Evolutionary conservation across 2,797 vertebrate species (phyloP), one percentile per base, ranked within the genome.

Genomic region (Chrysocyon brachyurus): DNA sequence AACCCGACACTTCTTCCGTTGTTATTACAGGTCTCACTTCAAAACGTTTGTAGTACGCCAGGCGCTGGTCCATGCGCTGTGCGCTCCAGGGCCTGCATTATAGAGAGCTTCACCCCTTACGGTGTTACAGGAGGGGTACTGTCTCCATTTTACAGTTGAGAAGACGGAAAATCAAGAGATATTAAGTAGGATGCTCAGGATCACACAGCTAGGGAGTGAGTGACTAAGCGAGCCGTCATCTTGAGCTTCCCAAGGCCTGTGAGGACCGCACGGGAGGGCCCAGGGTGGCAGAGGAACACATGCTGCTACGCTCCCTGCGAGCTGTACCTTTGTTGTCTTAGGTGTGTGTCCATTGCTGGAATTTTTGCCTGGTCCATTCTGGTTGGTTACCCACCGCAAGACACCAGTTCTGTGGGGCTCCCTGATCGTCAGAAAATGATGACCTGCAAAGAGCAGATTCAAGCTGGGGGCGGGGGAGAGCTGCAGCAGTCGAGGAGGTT

Each of bases 321-420:
- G 12, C 33, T 19, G 36, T 0, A 5, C 8, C 12, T 90, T 89
- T 66, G 36, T 90, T 96, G 88, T 81, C 59, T 90, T 73, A 89
- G 54, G 66, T 70, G 12, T 70, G 28, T 91, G n/a, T 52, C 79
- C 19, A 16, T 7, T 16, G 28, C 28, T 94, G 94, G 63, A 19
- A 17, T n/a, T 66, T 94, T 89, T 92, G 89, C n/a, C 64, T 72
- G 79, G 9, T 90, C 90, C 40, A 81, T 93, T 64, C 31, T 92
- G 31, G 22, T 82, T 83, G 68, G 40, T 52, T 46, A 61, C 5
- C 7, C 0, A 73, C 12, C 4, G 0, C 2, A 46, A n/a, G 36
- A 31, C 11, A 72, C 15, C 12, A 91, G 17, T 72, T 77, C 57
- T 75, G 3, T 56, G 40, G 19, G 1, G 26, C 73, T 88, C 72